Evolutionary conservation across 2,888 invertebrate species (phyloP), one percentile per base, ranked within the genome.

Genomic region (Tenthredo notha): DNA sequence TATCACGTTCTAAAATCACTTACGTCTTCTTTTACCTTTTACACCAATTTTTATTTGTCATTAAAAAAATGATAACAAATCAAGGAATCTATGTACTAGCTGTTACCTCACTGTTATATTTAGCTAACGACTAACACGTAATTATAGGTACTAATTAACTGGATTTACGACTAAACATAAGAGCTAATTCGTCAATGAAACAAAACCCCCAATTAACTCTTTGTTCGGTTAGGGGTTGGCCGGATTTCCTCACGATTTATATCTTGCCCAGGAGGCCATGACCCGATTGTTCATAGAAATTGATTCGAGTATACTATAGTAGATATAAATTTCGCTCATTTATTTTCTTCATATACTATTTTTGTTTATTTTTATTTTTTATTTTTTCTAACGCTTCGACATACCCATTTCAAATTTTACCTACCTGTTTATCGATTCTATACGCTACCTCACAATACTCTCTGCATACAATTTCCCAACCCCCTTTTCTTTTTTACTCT

Each of bases 141-240:
- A 47, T 40, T 43, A 25, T 18, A 67, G 67, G 33, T 43, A 43
- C 40, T 43, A 74, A 74, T 74, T 74, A 74, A 74, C 74, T 9
- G 47, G 47, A 74, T 40, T 74, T 74, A 74, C 40, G 43, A 43
- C 43, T 1, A 43, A 43, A 74, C 74, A 5, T 25, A 43, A 25
- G 25, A 40, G 74, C 40, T 21, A 10, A 74, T 74, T 74, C 43
- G 18, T 43, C 21, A 25, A 47, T 43, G 43, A 74, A 74, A 74
- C 40, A 43, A 47, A 47, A 40, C 25, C 40, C 43, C 25, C 25
- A 43, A 74, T 40, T 33, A 33, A 33, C 29, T 67, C 67, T 33
- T 29, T 18, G 67, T 67, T 25, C 33, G 15, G 29, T 67, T 67
- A n/a, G 67, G 29, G 29, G 29, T 67, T 67, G 67, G 67, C 33